Evolutionary conservation across 2,888 invertebrate genomes (phyloP), one percentile per base, ranked within the genome.

Genomic region (Seira sanloemensis): DNA sequence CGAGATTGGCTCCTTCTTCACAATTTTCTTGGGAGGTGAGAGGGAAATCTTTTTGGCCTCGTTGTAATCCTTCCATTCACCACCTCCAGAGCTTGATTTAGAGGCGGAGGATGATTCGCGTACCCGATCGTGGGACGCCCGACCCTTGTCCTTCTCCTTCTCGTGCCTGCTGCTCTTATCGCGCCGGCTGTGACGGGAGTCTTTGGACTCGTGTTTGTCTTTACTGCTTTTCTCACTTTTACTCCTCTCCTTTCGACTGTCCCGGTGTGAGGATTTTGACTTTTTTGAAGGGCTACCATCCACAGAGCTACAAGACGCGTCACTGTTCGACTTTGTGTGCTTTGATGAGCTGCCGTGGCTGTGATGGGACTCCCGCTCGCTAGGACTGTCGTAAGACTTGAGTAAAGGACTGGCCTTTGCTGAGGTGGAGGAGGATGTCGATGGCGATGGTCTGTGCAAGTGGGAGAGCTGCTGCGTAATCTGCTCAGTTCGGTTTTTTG

Each of bases 401-500:
- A 50, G 2, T 2, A 62, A 21, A 16, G 25, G 25, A 5, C 24
- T 67, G 67, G 16, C 37, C 66, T 46, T 58, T 7, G 18, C 16
- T 25, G 19, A 62, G 12, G n/a, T 72, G 16, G 65, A 66, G 9
- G 66, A 24, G 58, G 78, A 19, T 67, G 50, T 1, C 27, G 18
- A 23, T 16, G 76, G 27, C 9, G 75, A 62, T 16, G 80, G 26
- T 62, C 65, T 81, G 12, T 67, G 26, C 26, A 50, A 25, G 78
- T 21, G 58, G 1, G 86, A 82, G 0, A 88, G 82, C 16, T 88
- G 65, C 21, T 87, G 84, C 9, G 86, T 77, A 18, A 85, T 85
- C 21, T 77, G 62, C 18, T 85, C 85, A 12, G 89, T 89, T 68
- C 85, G 80, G 23, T 80, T 87, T 77, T 89, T 89, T 0, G 89